Base-by-base conservation (phyloP, 2,888 invertebrate genomes). In the Dynastes grantii region DNA sequence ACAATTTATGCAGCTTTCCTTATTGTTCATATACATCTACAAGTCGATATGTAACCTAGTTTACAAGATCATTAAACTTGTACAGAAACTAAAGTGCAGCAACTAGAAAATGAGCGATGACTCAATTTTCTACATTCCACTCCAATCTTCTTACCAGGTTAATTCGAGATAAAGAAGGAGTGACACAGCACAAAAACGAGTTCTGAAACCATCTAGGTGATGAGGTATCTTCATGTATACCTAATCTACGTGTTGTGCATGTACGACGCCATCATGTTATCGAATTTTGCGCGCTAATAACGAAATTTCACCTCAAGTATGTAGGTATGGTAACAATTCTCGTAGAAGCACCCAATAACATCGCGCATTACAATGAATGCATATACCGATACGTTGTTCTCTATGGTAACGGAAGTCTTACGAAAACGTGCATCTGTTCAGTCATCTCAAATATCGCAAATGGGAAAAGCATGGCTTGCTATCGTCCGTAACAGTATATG, bases 381-480 rank as follows among this genome's bases (percentile, higher is more conserved):
- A 75, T 58, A 27, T 0, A 61, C 8, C 27, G 55, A 75, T 63
- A n/a, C 27, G 40, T 45, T 45, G 61, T 11, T 61, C 45, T 75
- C 22, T 27, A 29, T 58, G 49, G 6, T 45, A 63, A 75, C 58
- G 73, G 73, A 75, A 63, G 61, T 61, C 5, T 22, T 45, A 75
- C 27, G 73, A 75, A 75, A 61, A 75, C 73, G 40, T 75, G 73
- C 73, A 75, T 75, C 73, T 75, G 73, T 27, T 61, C 73, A 16
- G 73, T 27, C 61, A 75, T 75, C 40, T 75, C 61, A 75, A 75
- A 75, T 75, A 75, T 75, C 73, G 73, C 73, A 75, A 75, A 75
- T 61, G 61, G 73, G 63, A 75, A 75, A 61, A 27, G 45, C 73
- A 71, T n/a, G 13, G 55, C 16, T 29, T 49, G 37, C n/a, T 58